A percentile compares a stretch with the other conserved stretches of the same genome.
Conservation (phyloP, 2,797 vertebrate genomes). For the Synaphobranchus kaupii region DNA sequence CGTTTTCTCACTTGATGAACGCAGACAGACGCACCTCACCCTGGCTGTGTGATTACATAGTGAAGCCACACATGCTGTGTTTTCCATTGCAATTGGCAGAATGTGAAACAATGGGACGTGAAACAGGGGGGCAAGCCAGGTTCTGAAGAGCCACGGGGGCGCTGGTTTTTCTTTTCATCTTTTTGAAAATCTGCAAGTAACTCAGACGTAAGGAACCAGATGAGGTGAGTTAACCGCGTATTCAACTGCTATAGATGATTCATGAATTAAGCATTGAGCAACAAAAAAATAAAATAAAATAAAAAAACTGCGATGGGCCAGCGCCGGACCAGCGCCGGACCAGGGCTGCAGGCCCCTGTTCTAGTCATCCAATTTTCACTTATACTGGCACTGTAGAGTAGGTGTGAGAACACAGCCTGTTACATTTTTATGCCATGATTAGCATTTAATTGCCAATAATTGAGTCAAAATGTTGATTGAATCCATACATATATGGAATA, state of each 20-base stretch:
- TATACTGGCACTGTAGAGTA: no score
- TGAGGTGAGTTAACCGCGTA: neutral
- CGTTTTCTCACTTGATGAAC: neutral
- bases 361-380: no score
- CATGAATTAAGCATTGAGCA: neutral
- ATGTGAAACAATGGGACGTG: neutral
- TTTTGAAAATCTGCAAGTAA: neutral
- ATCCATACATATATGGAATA: no score
- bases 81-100: neutral
- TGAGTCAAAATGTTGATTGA: neutral
- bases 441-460: neutral
- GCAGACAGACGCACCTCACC: no score
- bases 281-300: neutral
- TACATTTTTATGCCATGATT: neutral
- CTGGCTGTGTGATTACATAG: neutral
- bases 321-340: no score
- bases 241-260: neutral
- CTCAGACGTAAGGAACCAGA: neutral
- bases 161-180: neutral
- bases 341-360: no score
- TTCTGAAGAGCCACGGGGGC: neutral
- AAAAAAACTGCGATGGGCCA: no score
- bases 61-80: neutral
- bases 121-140: neutral
- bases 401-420: neutral